phyloP scores from a whole-genome alignment of 2,888 invertebrate genomes.

The Apodemia hepburni region DNA sequence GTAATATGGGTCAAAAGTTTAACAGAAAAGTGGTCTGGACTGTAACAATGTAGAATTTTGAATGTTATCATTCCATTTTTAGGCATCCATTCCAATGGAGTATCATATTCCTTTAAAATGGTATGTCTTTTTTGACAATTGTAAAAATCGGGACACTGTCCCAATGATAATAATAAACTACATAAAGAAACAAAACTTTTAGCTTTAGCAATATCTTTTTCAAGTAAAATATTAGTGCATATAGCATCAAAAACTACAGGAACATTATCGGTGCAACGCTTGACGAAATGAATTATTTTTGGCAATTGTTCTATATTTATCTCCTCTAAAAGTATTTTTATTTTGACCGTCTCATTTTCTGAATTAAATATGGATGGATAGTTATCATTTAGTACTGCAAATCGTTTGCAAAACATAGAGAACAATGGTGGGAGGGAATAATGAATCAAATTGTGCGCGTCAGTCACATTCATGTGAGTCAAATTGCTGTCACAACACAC shows the following conservation, averaged over 20 bases:
- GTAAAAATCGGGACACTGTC: constrained; percentile 79
- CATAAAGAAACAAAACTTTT: constrained; percentile 74
- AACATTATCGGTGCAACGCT: constrained; percentile 61
- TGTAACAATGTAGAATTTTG: constrained; percentile 76
- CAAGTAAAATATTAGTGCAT: constrained; percentile 47
- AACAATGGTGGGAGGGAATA: constrained; percentile 84
- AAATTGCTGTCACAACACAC: constrained; percentile 86
- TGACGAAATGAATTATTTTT: constrained; percentile 80
- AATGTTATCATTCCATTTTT: constrained; percentile 77
- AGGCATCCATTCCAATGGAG: constrained; percentile 74
- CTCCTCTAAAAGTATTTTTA: constrained; percentile 80
- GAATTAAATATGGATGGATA: constrained; percentile 66
- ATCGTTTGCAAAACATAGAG: constrained; percentile 85
- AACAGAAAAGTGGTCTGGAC: constrained; percentile 82
- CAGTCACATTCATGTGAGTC: constrained; percentile 80
- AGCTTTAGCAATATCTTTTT: constrained; percentile 66
- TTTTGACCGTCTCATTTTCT: constrained; percentile 48
- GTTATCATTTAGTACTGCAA: constrained; percentile 83
- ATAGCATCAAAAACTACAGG: constrained; percentile 51
- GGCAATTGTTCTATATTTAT: constrained; percentile 80
- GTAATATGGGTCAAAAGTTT: constrained; percentile 52
- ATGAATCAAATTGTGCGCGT: constrained; percentile 85
- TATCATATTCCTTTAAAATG: constrained; percentile 74
- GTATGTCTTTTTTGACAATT: constrained; percentile 82
- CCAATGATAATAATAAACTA: constrained; percentile 81